Conservation (phyloP, 1,140 invertebrate species). For the Papilio xuthus region DNA sequence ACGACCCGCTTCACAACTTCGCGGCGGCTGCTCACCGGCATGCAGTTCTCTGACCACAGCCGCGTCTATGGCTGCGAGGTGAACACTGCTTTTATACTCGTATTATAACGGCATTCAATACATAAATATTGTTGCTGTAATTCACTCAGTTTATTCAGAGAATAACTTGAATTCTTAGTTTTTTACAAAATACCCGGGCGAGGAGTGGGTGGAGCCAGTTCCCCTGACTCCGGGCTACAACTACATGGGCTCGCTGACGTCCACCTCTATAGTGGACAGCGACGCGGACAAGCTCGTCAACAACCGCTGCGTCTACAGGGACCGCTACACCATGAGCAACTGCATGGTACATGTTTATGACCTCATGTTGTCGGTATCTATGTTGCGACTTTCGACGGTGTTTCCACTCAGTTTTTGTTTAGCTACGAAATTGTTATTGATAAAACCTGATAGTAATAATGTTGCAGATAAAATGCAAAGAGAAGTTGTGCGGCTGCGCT, state of each 20-base stretch:
- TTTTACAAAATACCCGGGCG: constrained; percentile 54
- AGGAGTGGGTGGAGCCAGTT: constrained; percentile 53
- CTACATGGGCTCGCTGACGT: constrained; percentile 57
- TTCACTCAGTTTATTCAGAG: background rate
- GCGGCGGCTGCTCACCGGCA: constrained; percentile 44
- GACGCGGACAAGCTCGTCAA: constrained; percentile 52
- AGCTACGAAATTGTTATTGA: too few relatives aligned
- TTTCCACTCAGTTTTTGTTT: background rate
- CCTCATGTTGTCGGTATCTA: background rate
- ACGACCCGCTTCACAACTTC: constrained; percentile 39
- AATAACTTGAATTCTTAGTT: constrained; percentile 49
- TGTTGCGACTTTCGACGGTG: background rate
- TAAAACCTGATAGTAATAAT: background rate
- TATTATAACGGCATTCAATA: background rate
- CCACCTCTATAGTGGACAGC: constrained; percentile 51
- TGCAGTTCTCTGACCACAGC: constrained; percentile 52
- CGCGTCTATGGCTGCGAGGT: constrained; percentile 54
- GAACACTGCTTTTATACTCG: background rate
- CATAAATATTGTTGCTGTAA: background rate
- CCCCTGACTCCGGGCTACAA: constrained; percentile 47
- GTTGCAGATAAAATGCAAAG: constrained; percentile 57
- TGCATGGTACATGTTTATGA: constrained; percentile 53
- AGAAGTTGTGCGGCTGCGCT: constrained; percentile 55
- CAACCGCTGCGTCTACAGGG: constrained; percentile 46
- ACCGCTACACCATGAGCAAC: constrained; percentile 47